phyloP scores from a whole-genome alignment of 2,113 vertebrate species.

The Marcusenius ussheri region DNA sequence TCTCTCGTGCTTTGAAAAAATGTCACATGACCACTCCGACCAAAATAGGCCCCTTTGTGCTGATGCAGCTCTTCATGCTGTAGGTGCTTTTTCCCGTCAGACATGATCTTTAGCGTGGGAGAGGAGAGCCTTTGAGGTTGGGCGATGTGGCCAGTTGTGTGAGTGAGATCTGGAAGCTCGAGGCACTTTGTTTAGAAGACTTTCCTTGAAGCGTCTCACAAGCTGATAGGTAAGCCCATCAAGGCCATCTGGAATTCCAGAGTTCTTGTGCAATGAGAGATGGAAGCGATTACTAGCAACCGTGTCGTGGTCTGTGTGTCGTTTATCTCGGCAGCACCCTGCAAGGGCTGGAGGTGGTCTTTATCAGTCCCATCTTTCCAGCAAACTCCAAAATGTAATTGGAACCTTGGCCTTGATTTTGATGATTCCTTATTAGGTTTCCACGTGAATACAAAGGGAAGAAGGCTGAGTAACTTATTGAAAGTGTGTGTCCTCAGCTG shows the following conservation, averaged over 20 bases:
- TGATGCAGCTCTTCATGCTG: not conserved
- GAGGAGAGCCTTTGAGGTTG: not conserved
- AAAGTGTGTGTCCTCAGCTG: not conserved
- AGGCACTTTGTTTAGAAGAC: not conserved
- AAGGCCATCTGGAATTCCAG: constrained; percentile 29
- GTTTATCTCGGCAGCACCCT: constrained; percentile 32
- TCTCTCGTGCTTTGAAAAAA: constrained; percentile 2
- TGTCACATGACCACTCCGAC: not conserved
- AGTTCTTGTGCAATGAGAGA: constrained; percentile 32
- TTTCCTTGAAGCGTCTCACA: constrained; percentile 8
- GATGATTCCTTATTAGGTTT: not conserved
- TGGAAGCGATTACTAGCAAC: constrained; percentile 52
- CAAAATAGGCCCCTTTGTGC: not conserved
- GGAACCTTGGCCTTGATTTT: not conserved
- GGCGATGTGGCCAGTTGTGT: not conserved
- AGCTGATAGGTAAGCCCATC: constrained; percentile 17
- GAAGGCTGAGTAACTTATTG: not conserved
- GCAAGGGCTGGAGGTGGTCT: constrained; percentile 29
- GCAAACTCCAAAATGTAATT: constrained; percentile 31
- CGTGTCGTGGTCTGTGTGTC: constrained; percentile 27
- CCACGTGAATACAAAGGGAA: not conserved
- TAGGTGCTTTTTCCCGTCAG: not conserved
- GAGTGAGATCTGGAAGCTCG: not conserved
- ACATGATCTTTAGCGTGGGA: not conserved
- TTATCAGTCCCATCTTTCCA: constrained; percentile 28